Evolutionary conservation across 1,140 invertebrate genomes (phyloP).

Genomic region (Centruroides vittatus): DNA sequence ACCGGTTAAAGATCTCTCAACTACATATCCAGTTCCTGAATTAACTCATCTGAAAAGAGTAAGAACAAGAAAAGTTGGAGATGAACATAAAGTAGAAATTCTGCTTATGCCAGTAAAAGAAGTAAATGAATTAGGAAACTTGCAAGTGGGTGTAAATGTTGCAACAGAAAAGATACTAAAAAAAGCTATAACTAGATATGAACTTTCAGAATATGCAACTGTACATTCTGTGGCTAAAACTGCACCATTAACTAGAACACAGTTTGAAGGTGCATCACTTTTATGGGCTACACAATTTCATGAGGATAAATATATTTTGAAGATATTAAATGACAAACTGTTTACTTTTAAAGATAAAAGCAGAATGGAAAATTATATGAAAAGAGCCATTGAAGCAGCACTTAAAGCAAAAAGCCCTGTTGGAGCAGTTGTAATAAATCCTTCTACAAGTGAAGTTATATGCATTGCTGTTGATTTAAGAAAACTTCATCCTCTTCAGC

Average conservation of each 20-base stretch:
- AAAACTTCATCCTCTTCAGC: conserved; percentile 53
- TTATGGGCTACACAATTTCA: conserved; percentile 72
- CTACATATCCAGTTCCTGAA: too few species aligned
- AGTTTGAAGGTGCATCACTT: conserved; percentile 44
- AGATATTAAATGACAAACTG: conserved; percentile 9
- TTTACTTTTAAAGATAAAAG: conserved; percentile 7
- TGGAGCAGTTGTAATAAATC: conserved; percentile 22
- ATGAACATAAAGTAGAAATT: not conserved
- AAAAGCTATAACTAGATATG: not conserved
- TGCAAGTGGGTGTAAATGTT: too few species aligned
- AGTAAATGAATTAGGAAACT: not conserved
- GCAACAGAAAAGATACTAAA: too few species aligned
- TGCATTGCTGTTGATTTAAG: conserved; percentile 46
- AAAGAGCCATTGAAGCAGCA: not conserved
- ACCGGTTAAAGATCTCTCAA: not conserved
- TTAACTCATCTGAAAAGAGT: too few species aligned
- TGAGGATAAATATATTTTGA: conserved; percentile 38
- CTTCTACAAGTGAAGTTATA: conserved; percentile 22
- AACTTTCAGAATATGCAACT: not conserved
- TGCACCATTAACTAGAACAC: conserved; percentile 45
- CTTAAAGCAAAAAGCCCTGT: conserved; percentile 2
- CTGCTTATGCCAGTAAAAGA: not conserved
- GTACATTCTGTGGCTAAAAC: conserved; percentile 38
- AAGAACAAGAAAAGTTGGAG: not conserved
- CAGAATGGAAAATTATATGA: conserved; percentile 2